Evolutionary conservation across 2,113 vertebrate genomes (phyloP).

Genomic region (Naja naja): DNA sequence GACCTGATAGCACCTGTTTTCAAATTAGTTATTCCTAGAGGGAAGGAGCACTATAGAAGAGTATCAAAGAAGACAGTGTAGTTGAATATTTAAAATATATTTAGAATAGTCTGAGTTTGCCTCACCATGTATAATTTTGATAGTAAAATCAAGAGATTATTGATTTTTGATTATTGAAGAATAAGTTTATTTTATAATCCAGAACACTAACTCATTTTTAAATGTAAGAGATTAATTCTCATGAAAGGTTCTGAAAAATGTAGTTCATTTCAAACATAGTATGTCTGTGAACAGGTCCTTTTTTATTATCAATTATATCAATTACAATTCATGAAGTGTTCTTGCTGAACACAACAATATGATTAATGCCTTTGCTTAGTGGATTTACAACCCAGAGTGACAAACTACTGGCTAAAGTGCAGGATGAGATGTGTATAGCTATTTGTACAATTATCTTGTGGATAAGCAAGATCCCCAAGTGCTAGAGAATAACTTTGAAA

Average conservation of each 20-base stretch:
- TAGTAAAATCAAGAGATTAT: constrained; percentile 46
- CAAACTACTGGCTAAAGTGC: neutral
- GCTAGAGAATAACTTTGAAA: neutral
- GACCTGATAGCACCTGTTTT: neutral
- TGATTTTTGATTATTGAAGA: constrained; percentile 10
- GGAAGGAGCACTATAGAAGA: neutral
- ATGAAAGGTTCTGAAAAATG: constrained; percentile 38
- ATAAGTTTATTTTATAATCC: constrained; percentile 39
- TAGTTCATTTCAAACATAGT: neutral
- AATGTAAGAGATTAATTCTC: constrained; percentile 30
- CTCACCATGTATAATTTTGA: neutral
- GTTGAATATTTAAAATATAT: neutral
- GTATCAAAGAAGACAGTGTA: neutral
- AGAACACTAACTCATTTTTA: constrained; percentile 39
- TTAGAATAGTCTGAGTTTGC: constrained; percentile 17
- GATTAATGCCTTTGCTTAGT: neutral
- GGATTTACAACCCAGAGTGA: neutral
- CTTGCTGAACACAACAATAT: neutral
- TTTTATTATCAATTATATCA: neutral
- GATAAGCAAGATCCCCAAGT: neutral
- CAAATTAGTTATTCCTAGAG: neutral
- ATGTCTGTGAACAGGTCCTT: constrained; percentile 31
- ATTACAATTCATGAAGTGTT: neutral
- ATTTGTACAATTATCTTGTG: neutral
- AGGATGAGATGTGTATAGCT: neutral